These are phyloP conservation scores for Escarpia spicata DNA, from an alignment of 2,888 invertebrate species.

Conservation along the genomic window DNA sequence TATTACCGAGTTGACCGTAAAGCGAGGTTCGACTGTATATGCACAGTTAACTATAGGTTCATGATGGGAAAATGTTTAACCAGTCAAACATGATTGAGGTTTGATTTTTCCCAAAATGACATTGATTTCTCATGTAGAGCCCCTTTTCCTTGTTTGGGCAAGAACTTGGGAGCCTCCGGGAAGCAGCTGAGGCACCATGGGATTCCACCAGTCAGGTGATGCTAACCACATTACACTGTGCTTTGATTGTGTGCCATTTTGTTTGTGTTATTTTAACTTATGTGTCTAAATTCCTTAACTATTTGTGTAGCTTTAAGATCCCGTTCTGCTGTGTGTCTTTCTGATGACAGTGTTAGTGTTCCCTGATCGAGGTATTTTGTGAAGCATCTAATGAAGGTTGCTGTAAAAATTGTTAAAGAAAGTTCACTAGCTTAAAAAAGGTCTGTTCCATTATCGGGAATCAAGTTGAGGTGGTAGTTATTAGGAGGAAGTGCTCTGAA, in stretches of 20 bases:
- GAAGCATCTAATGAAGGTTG: neutral
- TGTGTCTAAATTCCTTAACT: neutral
- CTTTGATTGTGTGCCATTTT: neutral
- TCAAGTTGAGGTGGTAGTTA: too few species aligned
- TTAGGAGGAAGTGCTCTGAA: too few species aligned
- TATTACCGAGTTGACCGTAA: too few species aligned
- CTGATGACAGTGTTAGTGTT: too few species aligned
- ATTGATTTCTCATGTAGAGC: neutral
- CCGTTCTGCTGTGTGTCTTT: neutral
- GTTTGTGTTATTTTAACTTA: neutral
- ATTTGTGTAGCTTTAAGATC: neutral
- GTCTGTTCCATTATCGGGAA: too few species aligned
- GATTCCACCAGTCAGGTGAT: neutral
- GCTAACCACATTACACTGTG: neutral
- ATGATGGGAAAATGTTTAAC: neutral
- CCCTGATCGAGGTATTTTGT: neutral
- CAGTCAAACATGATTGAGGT: neutral
- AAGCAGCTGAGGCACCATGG: neutral
- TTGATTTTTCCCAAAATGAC: neutral
- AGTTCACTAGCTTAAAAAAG: neutral
- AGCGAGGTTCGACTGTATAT: too few species aligned
- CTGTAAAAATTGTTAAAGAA: neutral
- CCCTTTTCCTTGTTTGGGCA: neutral
- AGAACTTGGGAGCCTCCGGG: neutral
- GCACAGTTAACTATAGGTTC: too few species aligned